phyloP scores from a whole-genome alignment of 1,140 invertebrate genomes.

The Lordiphosa collinella region DNA sequence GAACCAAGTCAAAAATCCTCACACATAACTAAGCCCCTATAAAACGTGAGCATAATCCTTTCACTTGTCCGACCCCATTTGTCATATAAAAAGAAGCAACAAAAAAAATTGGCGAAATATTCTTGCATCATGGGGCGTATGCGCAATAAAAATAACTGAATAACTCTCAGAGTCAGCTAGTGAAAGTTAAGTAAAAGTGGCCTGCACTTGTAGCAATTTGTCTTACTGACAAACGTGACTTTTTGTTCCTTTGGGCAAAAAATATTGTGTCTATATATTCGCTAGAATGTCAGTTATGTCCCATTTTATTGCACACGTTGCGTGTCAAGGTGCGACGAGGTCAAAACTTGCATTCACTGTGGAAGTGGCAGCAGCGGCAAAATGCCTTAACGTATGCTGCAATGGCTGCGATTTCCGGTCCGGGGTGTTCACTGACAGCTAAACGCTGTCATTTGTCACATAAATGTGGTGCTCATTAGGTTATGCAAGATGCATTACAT shows the following conservation, averaged over 20 bases:
- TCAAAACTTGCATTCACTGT: slow-evolving; percentile 39
- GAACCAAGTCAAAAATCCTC: slow-evolving; percentile 1
- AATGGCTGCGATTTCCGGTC: slow-evolving; percentile 46
- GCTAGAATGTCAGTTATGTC: not conserved
- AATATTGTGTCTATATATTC: too few relatives aligned
- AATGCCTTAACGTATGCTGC: slow-evolving; percentile 42
- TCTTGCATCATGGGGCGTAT: slow-evolving; percentile 47
- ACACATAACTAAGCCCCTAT: not conserved
- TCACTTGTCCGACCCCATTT: slow-evolving; percentile 41
- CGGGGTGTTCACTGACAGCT: slow-evolving; percentile 15
- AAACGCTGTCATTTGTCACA: slow-evolving; percentile 35
- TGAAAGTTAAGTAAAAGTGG: slow-evolving; percentile 35
- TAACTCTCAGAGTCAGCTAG: slow-evolving; percentile 26
- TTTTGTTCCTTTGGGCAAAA: slow-evolving; percentile 33
- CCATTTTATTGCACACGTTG: slow-evolving; percentile 9
- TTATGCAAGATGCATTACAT: slow-evolving; percentile 46
- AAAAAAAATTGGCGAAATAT: slow-evolving; percentile 3
- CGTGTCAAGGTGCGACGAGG: slow-evolving; percentile 56
- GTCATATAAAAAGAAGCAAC: slow-evolving; percentile 20
- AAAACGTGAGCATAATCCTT: slow-evolving; percentile 24
- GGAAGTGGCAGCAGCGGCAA: slow-evolving; percentile 24
- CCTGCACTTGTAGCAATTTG: slow-evolving; percentile 67
- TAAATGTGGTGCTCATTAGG: slow-evolving; percentile 46
- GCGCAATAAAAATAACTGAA: slow-evolving; percentile 75
- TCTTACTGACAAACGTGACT: slow-evolving; percentile 67